These are phyloP conservation scores for Camponotus floridanus DNA, from an alignment of 1,140 invertebrate genomes.

Conservation along the genomic window DNA sequence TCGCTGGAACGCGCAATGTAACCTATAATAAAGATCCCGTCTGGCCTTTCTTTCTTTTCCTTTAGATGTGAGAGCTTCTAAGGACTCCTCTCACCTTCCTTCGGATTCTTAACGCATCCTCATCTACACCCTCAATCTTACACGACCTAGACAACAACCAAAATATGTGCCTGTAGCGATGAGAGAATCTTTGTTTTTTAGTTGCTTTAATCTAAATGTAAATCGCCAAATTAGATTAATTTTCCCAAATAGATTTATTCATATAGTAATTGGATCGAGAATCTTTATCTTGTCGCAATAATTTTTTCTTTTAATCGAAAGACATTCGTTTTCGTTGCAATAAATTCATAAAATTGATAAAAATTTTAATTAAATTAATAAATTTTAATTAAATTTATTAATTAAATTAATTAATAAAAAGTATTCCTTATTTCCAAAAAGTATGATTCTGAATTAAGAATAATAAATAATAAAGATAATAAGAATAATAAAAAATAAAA, in stretches of 20 bases:
- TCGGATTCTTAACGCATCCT: slow-evolving; percentile 58
- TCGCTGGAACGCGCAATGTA: neutral
- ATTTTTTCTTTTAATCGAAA: neutral
- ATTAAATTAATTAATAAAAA: neutral
- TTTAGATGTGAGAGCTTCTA: slow-evolving; percentile 18
- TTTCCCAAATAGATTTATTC: neutral
- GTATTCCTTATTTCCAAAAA: neutral
- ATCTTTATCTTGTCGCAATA: neutral
- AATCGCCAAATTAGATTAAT: neutral
- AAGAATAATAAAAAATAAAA: too few species aligned
- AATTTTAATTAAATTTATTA: neutral
- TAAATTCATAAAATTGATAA: neutral
- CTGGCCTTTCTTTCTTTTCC: neutral
- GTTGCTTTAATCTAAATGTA: neutral
- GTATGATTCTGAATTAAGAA: neutral
- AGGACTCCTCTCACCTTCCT: slow-evolving; percentile 35
- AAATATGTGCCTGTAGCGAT: neutral
- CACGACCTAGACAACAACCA: slow-evolving; percentile 71
- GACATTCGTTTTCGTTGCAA: neutral
- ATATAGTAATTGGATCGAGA: neutral
- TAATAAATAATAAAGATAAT: neutral
- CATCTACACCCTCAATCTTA: slow-evolving; percentile 46
- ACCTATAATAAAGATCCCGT: slow-evolving; percentile 18
- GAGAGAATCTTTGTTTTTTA: neutral
- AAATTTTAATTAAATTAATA: neutral